Base-by-base conservation (phyloP, 2,888 invertebrate genomes). In the Drosophila longiperda region DNA sequence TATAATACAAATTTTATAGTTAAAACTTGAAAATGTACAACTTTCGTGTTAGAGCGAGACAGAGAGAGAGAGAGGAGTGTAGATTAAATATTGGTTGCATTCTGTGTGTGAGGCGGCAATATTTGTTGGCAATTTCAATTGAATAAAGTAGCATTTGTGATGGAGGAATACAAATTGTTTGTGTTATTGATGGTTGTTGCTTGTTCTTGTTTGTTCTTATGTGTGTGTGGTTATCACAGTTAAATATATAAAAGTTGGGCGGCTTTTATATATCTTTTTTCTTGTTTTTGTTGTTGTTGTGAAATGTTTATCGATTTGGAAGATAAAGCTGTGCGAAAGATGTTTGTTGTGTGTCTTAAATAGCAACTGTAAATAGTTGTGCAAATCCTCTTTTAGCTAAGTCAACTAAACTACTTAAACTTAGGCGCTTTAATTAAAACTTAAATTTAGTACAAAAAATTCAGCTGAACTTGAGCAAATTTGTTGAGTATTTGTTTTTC, bases 141-240 rank as follows among this genome's bases (percentile, higher is more conserved):
- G 45, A 15, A 17, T 15, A 15, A 4, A 20, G 11, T 54, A 36
- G 55, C 64, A n/a, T 40, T 60, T 38, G 48, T 6, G 36, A 42
- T 42, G 42, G 33, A n/a, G 48, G n/a, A 26, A 26, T 55, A 9
- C 6, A 48, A 61, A 45, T 23, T 54, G 53, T 33, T 50, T 57
- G 32, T 58, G n/a, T 52, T 48, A 32, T 66, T 49, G 53, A 45
- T 54, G 17, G 1, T 49, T 34, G 3, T 1, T 49, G 29, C 1
- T 12, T 20, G 42, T 42, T 20, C 3, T 45, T 23, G 20, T 23
- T 45, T 29, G 29, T 73, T 75, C 65, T 87, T 83, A 82, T 89
- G 80, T 79, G 89, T 45, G 45, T 45, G 45, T 45, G 45, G 87
- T 91, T 91, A 91, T 91, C 91, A 91, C 91, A 91, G 91, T 90